Evolutionary conservation across 2,113 vertebrate genomes (phyloP).

Genomic region (Rhinogobius similis): DNA sequence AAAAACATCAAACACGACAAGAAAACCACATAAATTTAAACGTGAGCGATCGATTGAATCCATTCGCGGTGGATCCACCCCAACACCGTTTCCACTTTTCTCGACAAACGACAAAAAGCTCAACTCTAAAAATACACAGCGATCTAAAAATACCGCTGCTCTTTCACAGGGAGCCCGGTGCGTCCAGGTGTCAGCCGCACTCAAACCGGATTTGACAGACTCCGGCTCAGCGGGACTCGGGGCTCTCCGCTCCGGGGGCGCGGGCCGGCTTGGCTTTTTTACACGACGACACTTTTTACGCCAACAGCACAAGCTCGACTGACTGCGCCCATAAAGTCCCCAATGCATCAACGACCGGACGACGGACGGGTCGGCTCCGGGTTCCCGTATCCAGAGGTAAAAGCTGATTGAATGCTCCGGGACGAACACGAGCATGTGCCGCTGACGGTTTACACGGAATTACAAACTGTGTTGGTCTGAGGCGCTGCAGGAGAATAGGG

Average conservation of each 20-base stretch:
- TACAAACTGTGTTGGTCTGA: too few species aligned
- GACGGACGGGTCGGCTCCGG: neutral
- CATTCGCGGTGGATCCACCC: too few species aligned
- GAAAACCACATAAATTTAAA: too few species aligned
- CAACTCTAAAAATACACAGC: neutral
- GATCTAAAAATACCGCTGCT: neutral
- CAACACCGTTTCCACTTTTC: too few species aligned
- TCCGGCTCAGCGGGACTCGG: conserved; percentile 50
- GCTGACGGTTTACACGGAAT: neutral
- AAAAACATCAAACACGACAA: too few species aligned
- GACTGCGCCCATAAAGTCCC: conserved; percentile 9
- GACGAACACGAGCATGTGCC: neutral
- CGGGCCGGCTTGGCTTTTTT: conserved; percentile 44
- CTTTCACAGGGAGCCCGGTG: conserved; percentile 26
- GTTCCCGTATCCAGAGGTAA: neutral
- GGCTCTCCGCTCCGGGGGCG: conserved; percentile 16
- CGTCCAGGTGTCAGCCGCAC: conserved; percentile 29
- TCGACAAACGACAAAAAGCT: neutral
- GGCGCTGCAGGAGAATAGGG: too few species aligned
- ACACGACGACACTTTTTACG: conserved; percentile 40
- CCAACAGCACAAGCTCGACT: neutral
- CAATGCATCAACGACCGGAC: neutral
- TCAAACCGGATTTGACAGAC: conserved; percentile 46
- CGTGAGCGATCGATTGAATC: too few species aligned
- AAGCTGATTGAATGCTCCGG: neutral